Conservation (phyloP, 2,113 vertebrate species). For the Pantherophis guttatus region DNA sequence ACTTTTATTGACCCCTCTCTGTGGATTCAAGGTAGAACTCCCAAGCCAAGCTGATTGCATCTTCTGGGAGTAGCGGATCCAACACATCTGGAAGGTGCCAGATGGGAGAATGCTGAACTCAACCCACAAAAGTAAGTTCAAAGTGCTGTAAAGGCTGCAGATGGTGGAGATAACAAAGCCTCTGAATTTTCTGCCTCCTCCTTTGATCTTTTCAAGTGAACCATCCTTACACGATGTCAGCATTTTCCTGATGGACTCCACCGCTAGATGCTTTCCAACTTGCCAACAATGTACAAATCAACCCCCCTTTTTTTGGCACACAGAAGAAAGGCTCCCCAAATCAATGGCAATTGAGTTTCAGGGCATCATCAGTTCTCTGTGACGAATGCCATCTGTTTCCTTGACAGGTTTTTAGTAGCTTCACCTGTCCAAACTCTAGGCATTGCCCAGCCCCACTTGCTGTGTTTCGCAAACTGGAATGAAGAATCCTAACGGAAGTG, state of each 20-base stretch:
- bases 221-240: slow-evolving; percentile 41
- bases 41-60: neutral
- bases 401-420: slow-evolving; percentile 53
- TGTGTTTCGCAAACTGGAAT: neutral
- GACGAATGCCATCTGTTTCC: slow-evolving; percentile 55
- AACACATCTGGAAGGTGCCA: neutral
- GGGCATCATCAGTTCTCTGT: slow-evolving; percentile 58
- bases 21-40: neutral
- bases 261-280: slow-evolving; percentile 47
- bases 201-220: neutral
- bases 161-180: slow-evolving; percentile 18
- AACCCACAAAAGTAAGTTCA: neutral
- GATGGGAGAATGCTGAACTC: slow-evolving; percentile 22
- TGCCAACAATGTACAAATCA: slow-evolving; percentile 52
- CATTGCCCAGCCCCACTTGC: neutral
- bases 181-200: neutral
- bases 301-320: slow-evolving; percentile 50
- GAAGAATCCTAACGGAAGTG: neutral
- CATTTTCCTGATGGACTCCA: slow-evolving; percentile 22
- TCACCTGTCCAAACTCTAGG: slow-evolving; percentile 30
- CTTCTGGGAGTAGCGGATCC: neutral
- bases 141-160: neutral
- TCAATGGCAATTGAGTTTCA: slow-evolving; percentile 61
- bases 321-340: slow-evolving; percentile 34
- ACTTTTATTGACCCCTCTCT: neutral